Conservation (phyloP, 2,113 vertebrate genomes). For the Bostrychus sinensis region DNA sequence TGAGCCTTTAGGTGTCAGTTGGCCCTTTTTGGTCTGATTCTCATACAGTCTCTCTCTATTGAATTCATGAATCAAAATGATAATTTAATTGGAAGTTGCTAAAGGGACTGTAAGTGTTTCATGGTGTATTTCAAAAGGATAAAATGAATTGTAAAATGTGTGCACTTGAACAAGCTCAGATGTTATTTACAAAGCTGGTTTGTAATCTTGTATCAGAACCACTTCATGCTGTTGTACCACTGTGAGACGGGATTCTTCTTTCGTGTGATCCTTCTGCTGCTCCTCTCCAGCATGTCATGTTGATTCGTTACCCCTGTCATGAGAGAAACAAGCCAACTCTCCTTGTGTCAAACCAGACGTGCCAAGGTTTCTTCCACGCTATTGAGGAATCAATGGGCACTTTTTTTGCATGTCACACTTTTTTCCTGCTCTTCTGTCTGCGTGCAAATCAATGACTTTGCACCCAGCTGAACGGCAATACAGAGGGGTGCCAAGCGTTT, state of each 20-base stretch:
- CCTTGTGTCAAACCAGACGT: conserved; percentile 45
- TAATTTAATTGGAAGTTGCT: too few relatives aligned
- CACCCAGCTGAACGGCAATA: conserved; percentile 52
- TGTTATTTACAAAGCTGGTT: neutral
- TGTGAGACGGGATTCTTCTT: conserved; percentile 6
- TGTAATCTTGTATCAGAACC: neutral
- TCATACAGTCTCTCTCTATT: too few relatives aligned
- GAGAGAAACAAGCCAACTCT: conserved; percentile 36
- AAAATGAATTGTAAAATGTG: neutral
- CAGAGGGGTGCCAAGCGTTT: conserved; percentile 47
- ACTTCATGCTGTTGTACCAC: conserved; percentile 3
- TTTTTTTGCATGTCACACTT: conserved; percentile 51
- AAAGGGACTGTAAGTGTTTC: neutral
- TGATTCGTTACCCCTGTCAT: conserved; percentile 49
- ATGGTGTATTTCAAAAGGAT: neutral
- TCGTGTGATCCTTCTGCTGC: conserved; percentile 25
- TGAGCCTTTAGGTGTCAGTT: too few relatives aligned
- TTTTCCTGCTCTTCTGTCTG: conserved; percentile 42
- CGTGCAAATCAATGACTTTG: conserved; percentile 66
- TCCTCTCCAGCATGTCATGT: conserved; percentile 34
- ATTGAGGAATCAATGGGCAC: conserved; percentile 45
- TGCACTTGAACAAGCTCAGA: neutral
- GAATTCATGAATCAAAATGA: too few relatives aligned
- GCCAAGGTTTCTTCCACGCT: conserved; percentile 46
- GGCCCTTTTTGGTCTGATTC: too few relatives aligned